Base-by-base conservation (phyloP, 2,888 invertebrate genomes). In the Cephus pulcher region DNA sequence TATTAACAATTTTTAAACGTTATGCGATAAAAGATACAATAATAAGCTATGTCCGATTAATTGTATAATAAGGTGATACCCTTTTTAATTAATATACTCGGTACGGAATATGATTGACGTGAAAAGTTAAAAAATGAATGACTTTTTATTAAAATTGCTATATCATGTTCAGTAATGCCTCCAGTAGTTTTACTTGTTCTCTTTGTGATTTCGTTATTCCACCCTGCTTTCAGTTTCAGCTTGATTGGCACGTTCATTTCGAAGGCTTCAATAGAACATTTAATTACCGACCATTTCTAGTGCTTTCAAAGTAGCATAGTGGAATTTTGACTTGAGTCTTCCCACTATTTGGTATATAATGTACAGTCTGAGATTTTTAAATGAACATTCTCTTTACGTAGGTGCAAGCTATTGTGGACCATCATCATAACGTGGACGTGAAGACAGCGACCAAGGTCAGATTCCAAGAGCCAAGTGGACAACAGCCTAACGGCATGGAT, bases 361-460 rank as follows among this genome's bases (percentile, higher is more conserved):
- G 23, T 23, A 23, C 1, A 56, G 23, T 56, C 56, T 56, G 2
- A 56, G 6, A 56, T 56, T 56, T 23, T 23, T 56, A 56, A 23
- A 56, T 23, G 56, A 56, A 56, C 15, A 56, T 56, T 56, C 71
- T 71, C 1, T 32, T 71, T 71, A 71, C 34, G 81, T 93, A 98
- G 98, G 97, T 98, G 76, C 98, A 98, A 94, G 96, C 97, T 76
- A 98, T 98, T 88, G 96, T 98, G 82, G 98, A 98, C 92, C 96
- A 97, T 91, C 97, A 97, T 90, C 95, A 95, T 83, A 95, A 95
- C 88, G 94, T 95, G 81, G 93, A 94, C 84, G 94, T 94, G 83
- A 96, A 97, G 92, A 94, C 95, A 34, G 94, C 96, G 80, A 95
- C 96, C 84, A 97, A 97, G 93, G 97, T 97, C 78, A 95, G 97